Evolutionary conservation across 2,888 invertebrate species (phyloP).

Genomic region (Drosophila ochracea): DNA sequence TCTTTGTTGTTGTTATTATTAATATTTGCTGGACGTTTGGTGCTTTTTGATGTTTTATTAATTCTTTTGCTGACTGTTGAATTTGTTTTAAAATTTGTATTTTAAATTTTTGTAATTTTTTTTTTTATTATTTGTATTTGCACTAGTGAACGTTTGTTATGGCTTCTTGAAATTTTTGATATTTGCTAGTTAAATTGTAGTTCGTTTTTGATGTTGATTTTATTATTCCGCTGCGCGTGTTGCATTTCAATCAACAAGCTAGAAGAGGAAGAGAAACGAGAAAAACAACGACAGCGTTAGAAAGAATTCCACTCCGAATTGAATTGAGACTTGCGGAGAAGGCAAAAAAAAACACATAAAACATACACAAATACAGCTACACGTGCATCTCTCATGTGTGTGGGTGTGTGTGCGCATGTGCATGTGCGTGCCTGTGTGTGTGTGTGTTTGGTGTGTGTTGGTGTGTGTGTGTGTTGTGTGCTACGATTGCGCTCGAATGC

Average conservation of each 20-base stretch:
- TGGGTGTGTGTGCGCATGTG: constrained; percentile 5
- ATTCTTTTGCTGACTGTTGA: constrained; percentile 41
- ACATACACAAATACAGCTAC: constrained; percentile 43
- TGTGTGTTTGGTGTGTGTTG: not conserved
- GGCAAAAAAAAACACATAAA: constrained; percentile 20
- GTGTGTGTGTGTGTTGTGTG: not conserved
- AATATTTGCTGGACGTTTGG: constrained; percentile 36
- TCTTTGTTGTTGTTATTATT: constrained; percentile 35
- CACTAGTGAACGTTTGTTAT: constrained; percentile 45
- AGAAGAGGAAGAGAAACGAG: constrained; percentile 35
- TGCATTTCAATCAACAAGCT: constrained; percentile 71
- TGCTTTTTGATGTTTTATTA: constrained; percentile 27
- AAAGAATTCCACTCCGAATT: constrained; percentile 33
- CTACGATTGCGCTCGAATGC: constrained; percentile 12
- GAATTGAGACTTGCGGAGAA: constrained; percentile 27
- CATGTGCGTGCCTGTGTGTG: constrained; percentile 2
- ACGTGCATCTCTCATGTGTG: constrained; percentile 54
- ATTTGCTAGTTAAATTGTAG: constrained; percentile 49
- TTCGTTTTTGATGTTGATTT: constrained; percentile 37
- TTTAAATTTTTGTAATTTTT: constrained; percentile 25
- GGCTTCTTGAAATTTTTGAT: constrained; percentile 57
- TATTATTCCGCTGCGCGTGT: constrained; percentile 66
- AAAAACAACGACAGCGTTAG: constrained; percentile 45
- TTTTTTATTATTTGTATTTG: constrained; percentile 28
- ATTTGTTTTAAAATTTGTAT: constrained; percentile 27